Conservation (phyloP, 2,113 vertebrate species). For the Caretta caretta region DNA sequence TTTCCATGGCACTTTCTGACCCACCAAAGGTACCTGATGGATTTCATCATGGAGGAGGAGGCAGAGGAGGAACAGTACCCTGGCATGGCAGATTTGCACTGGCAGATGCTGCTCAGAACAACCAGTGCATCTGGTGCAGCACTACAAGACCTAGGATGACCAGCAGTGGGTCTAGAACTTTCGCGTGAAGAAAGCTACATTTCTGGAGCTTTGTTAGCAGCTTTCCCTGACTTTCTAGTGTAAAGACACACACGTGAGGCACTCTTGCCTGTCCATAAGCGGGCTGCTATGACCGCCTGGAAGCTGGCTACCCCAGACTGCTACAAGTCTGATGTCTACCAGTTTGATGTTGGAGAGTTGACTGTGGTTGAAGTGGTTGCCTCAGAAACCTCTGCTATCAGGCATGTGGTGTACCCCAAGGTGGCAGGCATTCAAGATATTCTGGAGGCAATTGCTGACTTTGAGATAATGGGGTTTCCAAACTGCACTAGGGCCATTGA, state of each 20-base stretch:
- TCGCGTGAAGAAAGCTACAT: background rate
- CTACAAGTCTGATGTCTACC: background rate
- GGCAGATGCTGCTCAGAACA: background rate
- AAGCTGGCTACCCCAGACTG: background rate
- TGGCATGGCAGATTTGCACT: background rate
- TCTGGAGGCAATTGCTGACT: background rate
- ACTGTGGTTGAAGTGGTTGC: background rate
- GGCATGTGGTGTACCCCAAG: background rate
- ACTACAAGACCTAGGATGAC: background rate
- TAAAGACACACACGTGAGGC: background rate
- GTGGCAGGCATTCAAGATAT: background rate
- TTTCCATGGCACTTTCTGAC: background rate
- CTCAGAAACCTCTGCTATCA: too few species aligned
- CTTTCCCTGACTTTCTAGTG: background rate
- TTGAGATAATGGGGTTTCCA: background rate
- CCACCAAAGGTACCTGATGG: background rate
- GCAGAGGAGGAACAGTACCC: background rate
- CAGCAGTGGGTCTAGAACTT: background rate
- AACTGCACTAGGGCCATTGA: background rate
- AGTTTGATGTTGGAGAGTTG: background rate
- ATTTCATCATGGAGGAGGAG: background rate
- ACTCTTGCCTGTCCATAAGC: background rate
- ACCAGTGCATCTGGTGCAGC: background rate
- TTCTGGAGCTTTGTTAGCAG: background rate
- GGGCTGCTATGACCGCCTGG: background rate